phyloP scores from a whole-genome alignment of 2,113 vertebrate species.

The Spilogale gracilis region DNA sequence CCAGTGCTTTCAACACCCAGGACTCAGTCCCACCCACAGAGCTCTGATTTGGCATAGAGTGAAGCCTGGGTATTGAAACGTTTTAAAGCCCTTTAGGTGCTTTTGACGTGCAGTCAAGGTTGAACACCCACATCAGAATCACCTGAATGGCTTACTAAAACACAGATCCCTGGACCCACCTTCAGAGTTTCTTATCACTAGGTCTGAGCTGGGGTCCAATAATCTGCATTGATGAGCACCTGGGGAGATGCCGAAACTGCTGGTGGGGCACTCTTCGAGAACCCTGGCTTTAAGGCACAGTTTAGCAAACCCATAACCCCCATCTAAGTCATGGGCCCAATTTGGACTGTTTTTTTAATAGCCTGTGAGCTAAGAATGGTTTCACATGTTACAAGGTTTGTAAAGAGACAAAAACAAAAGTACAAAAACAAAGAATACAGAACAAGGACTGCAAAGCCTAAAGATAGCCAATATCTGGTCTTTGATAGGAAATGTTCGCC shows the following conservation, averaged over 20 bases:
- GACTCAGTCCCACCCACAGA: neutral
- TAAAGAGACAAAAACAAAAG: constrained; percentile 29
- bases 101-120: neutral
- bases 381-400: neutral
- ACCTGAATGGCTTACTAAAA: neutral
- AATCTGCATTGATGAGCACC: neutral
- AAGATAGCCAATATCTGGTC: neutral
- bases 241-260: neutral
- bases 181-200: neutral
- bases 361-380: neutral
- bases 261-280: neutral
- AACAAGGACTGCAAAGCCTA: neutral
- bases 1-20: neutral
- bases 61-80: neutral
- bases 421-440: neutral
- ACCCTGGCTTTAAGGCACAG: neutral
- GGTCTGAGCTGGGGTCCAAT: no score
- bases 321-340: neutral
- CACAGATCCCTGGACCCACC: neutral
- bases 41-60: neutral
- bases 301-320: neutral
- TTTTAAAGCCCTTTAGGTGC: neutral
- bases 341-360: neutral
- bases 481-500: constrained; percentile 1
- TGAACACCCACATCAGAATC: neutral